These are phyloP conservation scores for Trissoscelio sp. DNA, from an alignment of 2,888 invertebrate species.

Conservation along the genomic window DNA sequence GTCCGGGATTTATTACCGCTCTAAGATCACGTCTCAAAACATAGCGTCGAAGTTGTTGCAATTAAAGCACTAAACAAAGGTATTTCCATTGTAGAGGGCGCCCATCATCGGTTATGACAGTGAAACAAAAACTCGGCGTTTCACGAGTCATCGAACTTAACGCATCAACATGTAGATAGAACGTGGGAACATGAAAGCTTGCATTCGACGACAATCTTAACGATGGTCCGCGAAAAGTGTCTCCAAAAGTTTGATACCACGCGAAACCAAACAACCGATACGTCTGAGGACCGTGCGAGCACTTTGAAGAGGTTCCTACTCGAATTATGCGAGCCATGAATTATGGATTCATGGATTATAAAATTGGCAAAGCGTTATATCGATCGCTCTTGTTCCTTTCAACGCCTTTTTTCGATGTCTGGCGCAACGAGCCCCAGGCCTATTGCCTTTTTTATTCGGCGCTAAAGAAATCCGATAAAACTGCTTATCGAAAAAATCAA, in stretches of 20 bases:
- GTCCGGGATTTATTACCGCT: constrained; percentile 59
- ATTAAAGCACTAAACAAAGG: constrained; percentile 60
- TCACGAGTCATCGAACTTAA: constrained; percentile 77
- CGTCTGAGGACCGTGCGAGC: constrained; percentile 56
- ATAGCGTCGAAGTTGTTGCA: constrained; percentile 48
- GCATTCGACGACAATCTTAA: constrained; percentile 43
- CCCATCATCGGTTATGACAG: constrained; percentile 58
- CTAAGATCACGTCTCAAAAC: constrained; percentile 56
- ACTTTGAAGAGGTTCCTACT: constrained; percentile 56
- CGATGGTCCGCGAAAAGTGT: constrained; percentile 34
- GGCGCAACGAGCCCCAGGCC: constrained; percentile 55
- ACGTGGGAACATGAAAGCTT: constrained; percentile 71
- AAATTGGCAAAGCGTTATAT: constrained; percentile 78
- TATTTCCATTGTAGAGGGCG: constrained; percentile 55
- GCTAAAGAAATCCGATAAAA: constrained; percentile 62
- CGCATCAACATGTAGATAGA: constrained; percentile 72
- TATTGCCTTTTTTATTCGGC: constrained; percentile 51
- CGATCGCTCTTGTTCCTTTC: constrained; percentile 72
- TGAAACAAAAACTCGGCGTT: constrained; percentile 67
- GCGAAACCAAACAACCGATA: constrained; percentile 55
- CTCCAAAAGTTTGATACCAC: constrained; percentile 23
- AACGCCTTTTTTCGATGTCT: constrained; percentile 61
- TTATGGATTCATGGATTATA: constrained; percentile 81
- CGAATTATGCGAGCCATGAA: constrained; percentile 74
- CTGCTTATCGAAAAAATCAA: constrained; percentile 64